phyloP scores from a whole-genome alignment of 2,888 invertebrate genomes.

The Pollenia angustigena region DNA sequence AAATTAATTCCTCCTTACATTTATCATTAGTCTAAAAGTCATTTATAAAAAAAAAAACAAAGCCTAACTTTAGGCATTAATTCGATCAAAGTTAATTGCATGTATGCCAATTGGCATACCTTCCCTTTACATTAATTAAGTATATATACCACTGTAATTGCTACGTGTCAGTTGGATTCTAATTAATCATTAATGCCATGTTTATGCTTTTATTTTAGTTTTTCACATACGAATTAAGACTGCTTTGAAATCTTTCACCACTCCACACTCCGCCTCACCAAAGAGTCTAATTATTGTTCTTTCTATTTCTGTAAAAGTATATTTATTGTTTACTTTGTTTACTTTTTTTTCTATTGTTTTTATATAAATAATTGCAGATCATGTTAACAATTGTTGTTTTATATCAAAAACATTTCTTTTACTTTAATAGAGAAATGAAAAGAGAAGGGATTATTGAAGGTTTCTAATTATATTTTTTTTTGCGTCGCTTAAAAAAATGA shows the following conservation, averaged over 20 bases:
- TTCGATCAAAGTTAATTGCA: neutral
- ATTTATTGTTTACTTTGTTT: constrained; percentile 8
- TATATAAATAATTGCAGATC: constrained; percentile 52
- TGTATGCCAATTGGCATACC: neutral
- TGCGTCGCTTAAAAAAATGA: neutral
- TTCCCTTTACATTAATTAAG: constrained; percentile 31
- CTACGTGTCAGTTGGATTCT: constrained; percentile 64
- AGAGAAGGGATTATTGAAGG: constrained; percentile 5
- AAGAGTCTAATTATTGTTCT: constrained; percentile 38
- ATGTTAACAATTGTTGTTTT: constrained; percentile 29
- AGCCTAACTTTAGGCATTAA: neutral
- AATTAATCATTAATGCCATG: constrained; percentile 68
- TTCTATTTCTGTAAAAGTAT: neutral
- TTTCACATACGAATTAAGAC: constrained; percentile 31
- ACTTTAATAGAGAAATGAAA: neutral
- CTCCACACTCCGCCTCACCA: neutral
- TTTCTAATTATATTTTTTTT: constrained; percentile 28
- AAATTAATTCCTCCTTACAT: too few relatives aligned
- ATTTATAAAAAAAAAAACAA: too few relatives aligned
- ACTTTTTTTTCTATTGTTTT: constrained; percentile 2
- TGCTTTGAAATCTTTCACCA: constrained; percentile 5
- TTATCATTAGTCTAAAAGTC: too few relatives aligned
- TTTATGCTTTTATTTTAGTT: constrained; percentile 39
- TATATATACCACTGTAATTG: constrained; percentile 36
- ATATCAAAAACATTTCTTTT: constrained; percentile 22